Base-by-base conservation (phyloP, 2,113 vertebrate genomes). In the Hippocampus guttulatus region DNA sequence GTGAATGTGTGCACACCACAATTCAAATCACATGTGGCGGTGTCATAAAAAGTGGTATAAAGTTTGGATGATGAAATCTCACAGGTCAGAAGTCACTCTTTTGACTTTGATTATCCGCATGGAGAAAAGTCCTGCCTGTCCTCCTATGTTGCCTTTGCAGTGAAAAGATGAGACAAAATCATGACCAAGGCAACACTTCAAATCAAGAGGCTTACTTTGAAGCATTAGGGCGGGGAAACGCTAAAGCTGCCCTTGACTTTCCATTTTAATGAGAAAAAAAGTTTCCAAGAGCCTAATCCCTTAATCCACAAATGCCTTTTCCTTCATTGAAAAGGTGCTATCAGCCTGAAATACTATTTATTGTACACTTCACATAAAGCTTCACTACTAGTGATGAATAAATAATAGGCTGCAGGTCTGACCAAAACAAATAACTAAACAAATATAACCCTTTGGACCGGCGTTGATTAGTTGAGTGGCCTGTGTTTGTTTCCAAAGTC, bases 361-460 rank as follows among this genome's bases (percentile, higher is more conserved):
- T 41, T 10, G 12, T 12, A 14, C 14, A 70, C 20, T 72, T 62
- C 8, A 38, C 11, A 11, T n/a, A 66, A 2, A 65, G 21, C 58
- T 6, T 10, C 21, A 23, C 27, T 67, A 23, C 23, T 67, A 55
- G 10, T 69, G 81, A 57, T 70, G 49, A 71, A 82, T 74, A 41
- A 74, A 82, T 73, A 52, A 75, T 73, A 75, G 75, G 81, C 65
- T 23, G 47, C 52, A 45, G 33, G 58, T 60, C 73, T 12, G 60
- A 69, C 68, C 67, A 74, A 71, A 70, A 69, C 70, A 67, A 74
- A 70, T 68, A 67, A 70, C 62, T 80, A 77, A 40, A 62, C 40
- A 55, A 51, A 72, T n/a, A 43, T 51, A 81, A 83, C 74, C 73
- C 90, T 90, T 91, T 88, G 79, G 82, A 89, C 85, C n/a, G 73